Base-by-base conservation (phyloP, 2,797 vertebrate species). In the Okamejei kenojei region DNA sequence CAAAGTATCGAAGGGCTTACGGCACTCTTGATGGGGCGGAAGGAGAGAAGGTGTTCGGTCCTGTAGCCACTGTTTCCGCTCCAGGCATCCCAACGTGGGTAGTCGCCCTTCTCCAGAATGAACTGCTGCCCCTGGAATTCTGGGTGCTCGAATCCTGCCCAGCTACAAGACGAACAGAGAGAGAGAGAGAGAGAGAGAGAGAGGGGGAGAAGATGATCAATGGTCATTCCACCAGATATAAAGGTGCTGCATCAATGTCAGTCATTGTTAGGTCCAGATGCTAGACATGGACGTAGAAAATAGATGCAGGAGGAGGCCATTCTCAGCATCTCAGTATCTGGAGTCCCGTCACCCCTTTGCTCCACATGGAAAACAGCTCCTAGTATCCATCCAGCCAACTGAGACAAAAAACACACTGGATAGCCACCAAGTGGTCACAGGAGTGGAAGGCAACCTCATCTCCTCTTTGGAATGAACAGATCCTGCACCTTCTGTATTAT, bases 61-160 rank as follows among this genome's bases (percentile, higher is more conserved):
- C 98, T 97, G 96, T 98, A 99, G 95, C 97, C 96, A 23, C 97
- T 98, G 96, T 98, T 99, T 94, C 98, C 98, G 0, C 98, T 99
- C 98, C 98, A 99, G 94, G 98, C 97, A 94, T 98, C 97, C 94
- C 97, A 99, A 94, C 97, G 97, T 93, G 98, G 98, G 81, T 99
- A 99, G 95, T 99, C 98, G 65, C 98, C 98, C 95, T 99, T 99
- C 97, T 99, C 99, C 96, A 99, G 96, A 95, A 99, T 98, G 94
- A 99, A 99, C 96, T 99, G 98, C 96, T 99, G 98, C 93, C 98
- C 99, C 96, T 98, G 98, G 96, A 98, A 99, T 95, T 99, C 98
- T 0, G 98, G 98, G 95, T 99, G 98, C 95, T 99, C 98, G 15
- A 96, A 99, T 79, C 98, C 98, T 94, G 99, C 97, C 98, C 98